Evolutionary conservation across 2,797 vertebrate genomes (phyloP).

Genomic region (Acestrorhynchus altus): DNA sequence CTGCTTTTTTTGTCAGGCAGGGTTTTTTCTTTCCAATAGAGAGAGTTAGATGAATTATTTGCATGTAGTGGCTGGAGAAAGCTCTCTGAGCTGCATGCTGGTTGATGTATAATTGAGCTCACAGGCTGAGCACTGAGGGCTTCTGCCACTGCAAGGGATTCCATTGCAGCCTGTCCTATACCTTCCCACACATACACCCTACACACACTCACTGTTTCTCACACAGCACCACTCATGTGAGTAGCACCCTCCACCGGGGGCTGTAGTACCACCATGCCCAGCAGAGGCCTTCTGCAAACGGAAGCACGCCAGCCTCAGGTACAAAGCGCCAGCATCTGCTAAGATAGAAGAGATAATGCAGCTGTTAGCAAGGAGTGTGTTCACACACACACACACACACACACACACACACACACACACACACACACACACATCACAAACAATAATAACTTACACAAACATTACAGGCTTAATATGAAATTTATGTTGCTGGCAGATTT

Average conservation of each 20-base stretch:
- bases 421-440: not conserved
- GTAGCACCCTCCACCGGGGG: constrained; percentile 19
- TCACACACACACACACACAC: not conserved
- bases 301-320: constrained; percentile 26
- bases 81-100: constrained; percentile 32
- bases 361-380: constrained; percentile 23
- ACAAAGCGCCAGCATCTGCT: constrained; percentile 33
- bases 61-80: constrained; percentile 38
- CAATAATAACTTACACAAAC: not conserved
- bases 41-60: constrained; percentile 54
- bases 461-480: no score
- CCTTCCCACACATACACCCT: constrained; percentile 4
- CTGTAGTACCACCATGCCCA: constrained; percentile 5
- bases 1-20: constrained; percentile 31
- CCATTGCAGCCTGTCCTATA: constrained; percentile 48
- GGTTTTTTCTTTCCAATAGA: constrained; percentile 29
- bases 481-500: not conserved
- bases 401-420: not conserved
- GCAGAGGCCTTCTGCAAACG: constrained; percentile 26
- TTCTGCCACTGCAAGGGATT: constrained; percentile 53
- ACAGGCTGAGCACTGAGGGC: constrained; percentile 39
- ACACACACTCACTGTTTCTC: constrained; percentile 25
- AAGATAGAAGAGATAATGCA: constrained; percentile 45
- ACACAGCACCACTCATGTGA: constrained; percentile 24
- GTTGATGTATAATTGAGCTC: constrained; percentile 53